Evolutionary conservation across 2,113 vertebrate genomes (phyloP).

Genomic region (Todiramphus saurophagus): DNA sequence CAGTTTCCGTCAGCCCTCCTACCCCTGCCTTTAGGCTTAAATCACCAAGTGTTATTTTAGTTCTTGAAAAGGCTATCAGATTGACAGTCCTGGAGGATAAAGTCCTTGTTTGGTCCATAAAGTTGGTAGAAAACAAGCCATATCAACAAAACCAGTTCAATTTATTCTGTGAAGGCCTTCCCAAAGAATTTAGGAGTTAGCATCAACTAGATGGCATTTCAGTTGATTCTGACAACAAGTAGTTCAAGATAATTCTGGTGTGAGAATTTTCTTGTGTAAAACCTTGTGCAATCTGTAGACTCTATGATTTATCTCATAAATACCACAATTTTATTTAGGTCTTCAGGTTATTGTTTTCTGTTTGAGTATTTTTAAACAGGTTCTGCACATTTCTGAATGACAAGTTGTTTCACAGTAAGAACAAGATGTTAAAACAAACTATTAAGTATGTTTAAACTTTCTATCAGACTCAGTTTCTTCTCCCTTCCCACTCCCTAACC

Average conservation of each 20-base stretch:
- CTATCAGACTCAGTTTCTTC: neutral
- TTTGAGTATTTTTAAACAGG: neutral
- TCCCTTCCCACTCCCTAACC: neutral
- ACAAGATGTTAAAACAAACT: neutral
- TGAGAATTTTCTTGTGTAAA: neutral
- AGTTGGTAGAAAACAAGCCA: neutral
- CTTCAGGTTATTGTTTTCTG: neutral
- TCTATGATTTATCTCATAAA: neutral
- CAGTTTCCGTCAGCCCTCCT: neutral
- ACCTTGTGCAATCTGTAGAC: neutral
- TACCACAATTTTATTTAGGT: neutral
- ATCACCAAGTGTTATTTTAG: neutral
- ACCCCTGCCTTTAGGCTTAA: neutral
- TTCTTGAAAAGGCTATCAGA: neutral
- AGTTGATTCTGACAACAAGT: neutral
- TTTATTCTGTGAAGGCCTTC: neutral
- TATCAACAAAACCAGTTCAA: neutral
- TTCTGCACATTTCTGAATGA: neutral
- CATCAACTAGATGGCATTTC: neutral
- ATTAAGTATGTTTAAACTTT: neutral
- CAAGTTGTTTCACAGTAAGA: neutral
- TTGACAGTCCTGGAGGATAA: neutral
- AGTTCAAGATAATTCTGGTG: neutral
- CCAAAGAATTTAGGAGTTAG: neutral
- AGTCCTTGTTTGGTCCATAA: neutral